These are phyloP conservation scores for Branchipolynoe longqiensis DNA, from an alignment of 2,888 invertebrate species.

Conservation along the genomic window DNA sequence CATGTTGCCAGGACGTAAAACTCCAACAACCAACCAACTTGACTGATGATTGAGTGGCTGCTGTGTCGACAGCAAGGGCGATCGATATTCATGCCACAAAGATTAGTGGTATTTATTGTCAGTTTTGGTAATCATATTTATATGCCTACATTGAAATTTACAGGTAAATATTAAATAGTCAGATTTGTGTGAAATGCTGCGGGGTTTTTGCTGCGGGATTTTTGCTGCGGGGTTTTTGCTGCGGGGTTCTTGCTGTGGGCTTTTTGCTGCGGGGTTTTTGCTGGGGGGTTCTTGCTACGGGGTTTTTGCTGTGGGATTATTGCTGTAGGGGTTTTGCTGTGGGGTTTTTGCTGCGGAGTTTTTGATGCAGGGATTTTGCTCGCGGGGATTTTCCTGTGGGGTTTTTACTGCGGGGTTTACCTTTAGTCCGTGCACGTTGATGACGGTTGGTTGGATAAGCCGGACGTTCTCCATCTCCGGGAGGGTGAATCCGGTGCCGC, in stretches of 20 bases:
- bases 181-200: too few species aligned
- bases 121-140: too few species aligned
- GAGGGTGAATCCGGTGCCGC: conserved; percentile 26
- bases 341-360: background rate
- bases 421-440: conserved; percentile 41
- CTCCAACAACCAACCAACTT: too few species aligned
- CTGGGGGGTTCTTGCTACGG: background rate
- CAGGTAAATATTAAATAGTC: too few species aligned
- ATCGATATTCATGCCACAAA: too few species aligned
- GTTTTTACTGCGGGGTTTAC: background rate
- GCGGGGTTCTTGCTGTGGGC: background rate
- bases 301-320: background rate
- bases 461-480: conserved; percentile 22
- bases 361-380: background rate
- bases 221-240: background rate
- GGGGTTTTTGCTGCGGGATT: too few species aligned
- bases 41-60: too few species aligned
- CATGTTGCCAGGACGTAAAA: too few species aligned
- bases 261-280: background rate
- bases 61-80: too few species aligned
- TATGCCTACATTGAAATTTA: too few species aligned
- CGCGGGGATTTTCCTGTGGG: too few species aligned
- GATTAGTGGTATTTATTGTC: too few species aligned
- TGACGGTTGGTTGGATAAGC: conserved; percentile 9
- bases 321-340: background rate